Percentiles rank a stretch among this genome's conserved stretches.
Evolutionary conservation across 2,888 invertebrate species (phyloP).

Genomic region (Nineta flava): DNA sequence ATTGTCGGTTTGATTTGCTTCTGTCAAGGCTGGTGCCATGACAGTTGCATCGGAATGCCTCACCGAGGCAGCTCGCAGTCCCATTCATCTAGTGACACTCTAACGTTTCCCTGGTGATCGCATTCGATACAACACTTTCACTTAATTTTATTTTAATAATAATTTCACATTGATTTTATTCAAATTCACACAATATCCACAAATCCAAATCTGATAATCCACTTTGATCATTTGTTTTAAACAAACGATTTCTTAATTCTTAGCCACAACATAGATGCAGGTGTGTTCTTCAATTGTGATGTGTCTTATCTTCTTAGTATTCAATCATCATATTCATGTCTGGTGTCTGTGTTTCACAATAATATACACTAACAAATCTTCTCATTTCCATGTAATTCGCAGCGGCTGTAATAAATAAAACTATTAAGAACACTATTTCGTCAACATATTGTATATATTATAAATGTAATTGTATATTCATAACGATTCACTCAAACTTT

Average conservation of each 20-base stretch:
- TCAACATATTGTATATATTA: no score
- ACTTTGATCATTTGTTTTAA: no score
- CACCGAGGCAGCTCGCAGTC: slow-evolving; percentile 33
- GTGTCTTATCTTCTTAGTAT: no score
- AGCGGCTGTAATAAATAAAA: no score
- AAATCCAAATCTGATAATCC: not conserved
- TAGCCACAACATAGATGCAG: not conserved
- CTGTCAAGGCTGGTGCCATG: slow-evolving; percentile 91
- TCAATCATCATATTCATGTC: no score
- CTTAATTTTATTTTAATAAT: slow-evolving; percentile 13
- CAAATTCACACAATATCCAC: not conserved
- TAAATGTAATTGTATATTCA: no score
- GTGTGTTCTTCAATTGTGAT: not conserved
- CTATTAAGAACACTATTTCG: no score
- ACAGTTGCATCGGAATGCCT: slow-evolving; percentile 49
- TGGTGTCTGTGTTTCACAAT: no score
- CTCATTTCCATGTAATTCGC: no score
- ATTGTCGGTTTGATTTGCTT: slow-evolving; percentile 38
- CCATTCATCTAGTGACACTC: slow-evolving; percentile 29
- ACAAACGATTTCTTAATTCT: no score
- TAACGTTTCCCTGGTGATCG: slow-evolving; percentile 4
- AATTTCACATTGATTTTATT: not conserved
- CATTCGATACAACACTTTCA: slow-evolving; percentile 4
- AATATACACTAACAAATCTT: no score
- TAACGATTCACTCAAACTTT: no score